Evolutionary conservation across 2,888 invertebrate genomes (phyloP).

Genomic region (Cryptocephalus primarius): DNA sequence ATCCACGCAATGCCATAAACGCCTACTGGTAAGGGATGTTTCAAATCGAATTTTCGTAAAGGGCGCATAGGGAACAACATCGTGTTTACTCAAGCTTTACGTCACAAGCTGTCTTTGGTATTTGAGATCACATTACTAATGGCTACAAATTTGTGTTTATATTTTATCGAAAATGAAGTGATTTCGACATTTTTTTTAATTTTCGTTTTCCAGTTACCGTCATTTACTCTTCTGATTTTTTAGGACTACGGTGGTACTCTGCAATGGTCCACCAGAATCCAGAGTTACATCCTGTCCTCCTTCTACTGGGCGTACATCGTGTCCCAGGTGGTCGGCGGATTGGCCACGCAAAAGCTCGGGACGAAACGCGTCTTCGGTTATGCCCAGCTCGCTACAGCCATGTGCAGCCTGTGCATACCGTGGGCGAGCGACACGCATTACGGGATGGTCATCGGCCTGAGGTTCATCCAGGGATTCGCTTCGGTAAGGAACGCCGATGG

Average conservation of each 20-base stretch:
- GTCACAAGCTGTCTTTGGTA: too few relatives aligned
- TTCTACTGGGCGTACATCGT: conserved; percentile 67
- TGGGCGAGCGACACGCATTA: conserved; percentile 52
- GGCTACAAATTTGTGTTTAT: too few relatives aligned
- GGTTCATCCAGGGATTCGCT: conserved; percentile 58
- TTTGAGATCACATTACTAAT: too few relatives aligned
- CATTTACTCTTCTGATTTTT: too few relatives aligned
- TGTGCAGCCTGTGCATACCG: conserved; percentile 56
- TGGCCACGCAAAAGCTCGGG: conserved; percentile 58
- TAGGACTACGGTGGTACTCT: conserved; percentile 46
- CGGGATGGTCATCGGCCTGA: conserved; percentile 46
- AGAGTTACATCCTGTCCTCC: conserved; percentile 53
- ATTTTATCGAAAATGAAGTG: too few relatives aligned
- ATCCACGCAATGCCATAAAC: too few relatives aligned
- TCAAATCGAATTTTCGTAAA: too few relatives aligned
- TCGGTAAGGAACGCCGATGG: conserved; percentile 37
- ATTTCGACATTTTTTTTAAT: too few relatives aligned
- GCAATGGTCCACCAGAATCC: conserved; percentile 52
- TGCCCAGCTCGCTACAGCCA: conserved; percentile 56
- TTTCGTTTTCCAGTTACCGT: too few relatives aligned
- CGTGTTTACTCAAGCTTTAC: too few relatives aligned
- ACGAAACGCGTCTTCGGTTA: conserved; percentile 61
- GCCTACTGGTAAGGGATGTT: too few relatives aligned
- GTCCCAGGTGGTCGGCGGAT: conserved; percentile 57
- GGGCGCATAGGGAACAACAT: too few relatives aligned